Conservation (phyloP, 30 jellyfish, hydroid and myxozoan genomes). For the Hydractinia symbiolongicarpus region DNA sequence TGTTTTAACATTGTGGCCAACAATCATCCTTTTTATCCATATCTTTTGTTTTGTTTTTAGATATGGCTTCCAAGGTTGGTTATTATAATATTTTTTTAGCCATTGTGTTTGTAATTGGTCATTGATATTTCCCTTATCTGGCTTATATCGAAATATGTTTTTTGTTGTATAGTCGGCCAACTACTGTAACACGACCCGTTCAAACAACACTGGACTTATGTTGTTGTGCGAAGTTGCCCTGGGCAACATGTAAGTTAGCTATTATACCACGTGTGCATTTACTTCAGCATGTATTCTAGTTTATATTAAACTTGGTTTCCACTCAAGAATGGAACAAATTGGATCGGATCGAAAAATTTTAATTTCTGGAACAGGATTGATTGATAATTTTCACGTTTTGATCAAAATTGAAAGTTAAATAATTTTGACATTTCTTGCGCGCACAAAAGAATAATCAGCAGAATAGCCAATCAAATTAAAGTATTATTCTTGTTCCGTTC, state of each 20-base stretch:
- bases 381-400: too few species aligned
- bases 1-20: background rate
- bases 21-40: background rate
- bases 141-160: background rate
- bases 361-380: too few species aligned
- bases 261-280: background rate
- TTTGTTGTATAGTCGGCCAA: constrained; percentile 74
- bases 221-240: constrained; percentile 95
- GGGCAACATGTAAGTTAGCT: constrained; percentile 73
- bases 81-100: background rate
- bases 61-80: constrained; percentile 89
- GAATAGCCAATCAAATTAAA: too few species aligned
- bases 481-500: too few species aligned
- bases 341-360: too few species aligned
- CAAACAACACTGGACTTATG: constrained; percentile 64
- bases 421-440: too few species aligned
- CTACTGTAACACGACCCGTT: constrained; percentile 71
- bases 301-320: too few species aligned
- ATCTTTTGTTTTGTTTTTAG: constrained; percentile 32
- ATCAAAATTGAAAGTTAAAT: too few species aligned
- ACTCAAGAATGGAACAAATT: too few species aligned
- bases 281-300: too few species aligned
- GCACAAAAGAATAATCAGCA: too few species aligned
- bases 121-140: background rate
- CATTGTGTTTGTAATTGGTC: background rate